Conservation (phyloP, 2,888 invertebrate species). For the Caenorhabditis panamensis region DNA sequence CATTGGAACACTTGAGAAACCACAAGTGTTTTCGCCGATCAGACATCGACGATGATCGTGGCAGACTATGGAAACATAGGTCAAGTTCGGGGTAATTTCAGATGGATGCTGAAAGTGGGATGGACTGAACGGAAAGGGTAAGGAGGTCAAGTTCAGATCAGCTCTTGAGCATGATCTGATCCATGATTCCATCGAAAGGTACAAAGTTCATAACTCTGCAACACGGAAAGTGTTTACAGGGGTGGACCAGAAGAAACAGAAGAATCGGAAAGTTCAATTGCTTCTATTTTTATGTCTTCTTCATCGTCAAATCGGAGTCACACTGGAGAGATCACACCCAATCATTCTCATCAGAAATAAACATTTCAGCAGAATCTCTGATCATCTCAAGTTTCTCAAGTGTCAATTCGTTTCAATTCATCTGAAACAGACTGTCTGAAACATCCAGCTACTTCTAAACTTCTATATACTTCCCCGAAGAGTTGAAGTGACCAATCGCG, state of each 20-base stretch:
- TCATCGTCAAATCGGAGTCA: conserved; percentile 6
- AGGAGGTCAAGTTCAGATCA: neutral
- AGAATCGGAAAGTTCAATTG: conserved; percentile 14
- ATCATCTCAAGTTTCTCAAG: neutral
- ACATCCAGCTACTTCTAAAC: neutral
- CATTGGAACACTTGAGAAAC: conserved; percentile 33
- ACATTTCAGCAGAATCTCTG: neutral
- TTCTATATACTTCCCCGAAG: neutral
- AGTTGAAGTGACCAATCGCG: neutral
- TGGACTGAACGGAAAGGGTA: too few relatives aligned
- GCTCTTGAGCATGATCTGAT: neutral
- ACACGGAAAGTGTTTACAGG: conserved; percentile 20
- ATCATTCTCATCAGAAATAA: conserved; percentile 16
- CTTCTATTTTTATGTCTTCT: conserved; percentile 16
- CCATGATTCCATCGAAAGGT: neutral
- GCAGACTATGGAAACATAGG: neutral
- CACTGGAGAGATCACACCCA: conserved; percentile 7
- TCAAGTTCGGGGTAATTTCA: conserved; percentile 11
- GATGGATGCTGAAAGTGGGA: conserved; percentile 4
- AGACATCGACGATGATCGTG: conserved; percentile 18
- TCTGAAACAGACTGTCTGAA: neutral
- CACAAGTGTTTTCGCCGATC: conserved; percentile 27
- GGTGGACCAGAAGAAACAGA: neutral
- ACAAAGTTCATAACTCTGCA: neutral
- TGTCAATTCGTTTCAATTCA: neutral